Base-by-base conservation (phyloP, 23 tunicate genomes). In the Ascidia mentula region DNA sequence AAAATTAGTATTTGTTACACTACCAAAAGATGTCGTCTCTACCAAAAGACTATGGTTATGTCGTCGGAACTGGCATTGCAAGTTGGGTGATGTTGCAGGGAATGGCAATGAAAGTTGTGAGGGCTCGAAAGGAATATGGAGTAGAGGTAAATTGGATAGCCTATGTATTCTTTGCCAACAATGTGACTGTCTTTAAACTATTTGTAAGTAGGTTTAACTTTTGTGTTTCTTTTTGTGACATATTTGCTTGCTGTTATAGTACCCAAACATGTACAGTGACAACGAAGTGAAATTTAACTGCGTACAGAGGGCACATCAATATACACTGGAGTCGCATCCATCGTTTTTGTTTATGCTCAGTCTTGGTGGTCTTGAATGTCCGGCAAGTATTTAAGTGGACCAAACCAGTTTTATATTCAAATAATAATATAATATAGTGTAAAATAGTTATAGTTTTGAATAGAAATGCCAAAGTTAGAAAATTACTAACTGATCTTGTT, bases 31-130 rank as follows among this genome's bases (percentile, higher is more conserved):
- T 86, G 90, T 34, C 69, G n/a, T 34, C 34, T 1, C 30, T 86
- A 31, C 90, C 90, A 0, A 88, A 88, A 60, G 93, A 88, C 12
- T 88, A 88, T 59, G 93, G 93, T 1, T 88, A 70, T 82, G 93
- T 88, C 18, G 72, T 73, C 0, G 79, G 74, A 13, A 36, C 87
- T 36, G 93, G 83, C 0, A 17, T 75, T 40, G 93, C 84, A 1
- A 45, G 73, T 4, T 77, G 87, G 42, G 76, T 87, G 15, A 37
- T 77, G 18, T 53, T 77, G 40, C 78, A 60, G 36, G 86, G 87
- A 79, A 60, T 88, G 81, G 93, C 84, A n/a, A 59, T 40, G 59
- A 82, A 78, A 34, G 93, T 88, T 9, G 81, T 72, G 4, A 70
- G 37, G 32, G 93, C 87, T 31, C 77, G 93, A 88, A 88, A 82